phyloP scores from a whole-genome alignment of 2,888 invertebrate genomes.

The Andricus curvator region DNA sequence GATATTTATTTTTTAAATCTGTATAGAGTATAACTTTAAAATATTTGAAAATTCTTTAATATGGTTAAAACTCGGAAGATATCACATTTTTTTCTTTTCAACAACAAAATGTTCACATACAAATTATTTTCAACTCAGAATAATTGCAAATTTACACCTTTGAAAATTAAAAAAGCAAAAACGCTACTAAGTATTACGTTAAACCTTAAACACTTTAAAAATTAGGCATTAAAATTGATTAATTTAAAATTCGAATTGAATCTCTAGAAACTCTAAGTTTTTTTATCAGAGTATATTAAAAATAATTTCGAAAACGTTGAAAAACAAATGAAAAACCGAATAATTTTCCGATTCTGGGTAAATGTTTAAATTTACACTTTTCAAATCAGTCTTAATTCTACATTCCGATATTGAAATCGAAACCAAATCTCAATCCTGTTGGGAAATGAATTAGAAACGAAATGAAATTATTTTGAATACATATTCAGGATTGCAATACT shows the following conservation, averaged over 20 bases:
- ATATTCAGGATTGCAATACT: neutral
- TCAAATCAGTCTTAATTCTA: neutral
- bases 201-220: no score
- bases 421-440: neutral
- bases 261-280: neutral
- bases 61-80: no score
- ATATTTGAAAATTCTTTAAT: no score
- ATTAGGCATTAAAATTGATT: no score
- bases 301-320: neutral
- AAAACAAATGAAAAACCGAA: neutral
- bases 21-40: no score
- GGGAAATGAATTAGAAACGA: neutral
- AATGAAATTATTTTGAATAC: neutral
- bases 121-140: no score
- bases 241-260: neutral
- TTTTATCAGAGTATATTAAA: neutral
- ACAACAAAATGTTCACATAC: no score
- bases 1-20: no score
- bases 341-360: neutral
- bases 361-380: neutral
- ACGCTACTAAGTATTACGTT: no score
- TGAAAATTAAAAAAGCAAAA: no score
- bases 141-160: no score
- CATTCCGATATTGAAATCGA: neutral
- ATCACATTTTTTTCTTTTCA: no score